Evolutionary conservation across 2,113 vertebrate species (phyloP), one percentile per base, ranked within the genome.

Genomic region (Pycnonotus jocosus): DNA sequence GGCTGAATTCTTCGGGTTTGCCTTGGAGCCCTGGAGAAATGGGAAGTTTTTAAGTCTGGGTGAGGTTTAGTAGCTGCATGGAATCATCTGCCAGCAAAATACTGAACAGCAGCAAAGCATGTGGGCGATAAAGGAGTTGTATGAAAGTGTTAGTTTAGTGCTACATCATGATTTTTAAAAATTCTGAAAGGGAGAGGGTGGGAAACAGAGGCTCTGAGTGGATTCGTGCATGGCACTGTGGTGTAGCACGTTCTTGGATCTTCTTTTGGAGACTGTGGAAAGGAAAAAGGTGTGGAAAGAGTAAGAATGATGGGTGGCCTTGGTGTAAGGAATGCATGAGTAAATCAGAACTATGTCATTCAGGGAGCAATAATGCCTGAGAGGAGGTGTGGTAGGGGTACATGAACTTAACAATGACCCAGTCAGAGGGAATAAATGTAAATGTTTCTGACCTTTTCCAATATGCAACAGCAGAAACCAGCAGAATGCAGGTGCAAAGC

Each of bases 181-280:
- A 37, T 4, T 33, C 12, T 35, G 16, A 47, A 83, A 76, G 28
- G 23, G 35, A 15, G 10, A 76, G 33, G 18, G 30, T 47, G 27
- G 33, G 30, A 92, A 56, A 60, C 13, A 38, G 38, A 62, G 24
- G 21, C 14, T 31, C 11, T 37, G 15, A 21, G 15, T 14, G 8
- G 9, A 25, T 42, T 50, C 0, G 1, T 54, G 22, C 19, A 28
- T 54, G 33, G 33, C 42, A 30, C 56, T 2, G 3, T 48, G 30
- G n/a, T 65, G 13, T 28, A 25, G 21, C 0, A 0, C 27, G 20
- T 71, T 66, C 17, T 11, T 18, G 7, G 31, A 4, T 44, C 45
- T 37, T 50, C 25, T 22, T 78, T 54, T 69, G 69, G 58, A 60
- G 64, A 3, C 45, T 51, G 1, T 50, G 48, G 50, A n/a, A n/a